These are phyloP conservation scores for Alloplasta piceator DNA, from an alignment of 2,888 invertebrate species.

Conservation along the genomic window DNA sequence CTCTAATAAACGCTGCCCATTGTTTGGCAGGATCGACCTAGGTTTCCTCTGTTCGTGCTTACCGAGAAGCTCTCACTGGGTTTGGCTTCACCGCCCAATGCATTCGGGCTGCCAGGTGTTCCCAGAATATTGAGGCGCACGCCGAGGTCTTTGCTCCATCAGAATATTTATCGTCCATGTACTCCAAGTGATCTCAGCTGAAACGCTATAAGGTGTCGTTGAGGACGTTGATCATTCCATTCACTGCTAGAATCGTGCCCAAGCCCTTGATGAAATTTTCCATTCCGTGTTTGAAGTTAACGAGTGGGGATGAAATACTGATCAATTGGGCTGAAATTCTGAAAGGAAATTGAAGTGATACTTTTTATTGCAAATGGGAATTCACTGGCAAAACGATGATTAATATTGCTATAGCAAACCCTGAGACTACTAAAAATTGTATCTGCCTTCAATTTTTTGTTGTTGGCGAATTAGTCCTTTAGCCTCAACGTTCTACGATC, in stretches of 20 bases:
- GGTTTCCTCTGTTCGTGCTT: constrained; percentile 31
- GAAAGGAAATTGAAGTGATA: no score
- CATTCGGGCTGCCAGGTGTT: constrained; percentile 26
- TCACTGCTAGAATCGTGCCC: background rate
- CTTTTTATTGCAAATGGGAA: no score
- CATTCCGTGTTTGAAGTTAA: background rate
- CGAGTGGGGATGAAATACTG: background rate
- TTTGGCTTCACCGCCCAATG: constrained; percentile 49
- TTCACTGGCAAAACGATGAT: no score
- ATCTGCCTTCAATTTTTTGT: no score
- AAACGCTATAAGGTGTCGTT: constrained; percentile 15
- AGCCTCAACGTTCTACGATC: background rate
- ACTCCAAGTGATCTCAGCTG: background rate
- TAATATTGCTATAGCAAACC: no score
- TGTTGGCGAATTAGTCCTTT: no score
- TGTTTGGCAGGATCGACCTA: constrained; percentile 70
- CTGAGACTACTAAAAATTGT: background rate
- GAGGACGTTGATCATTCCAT: background rate
- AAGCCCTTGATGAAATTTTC: background rate
- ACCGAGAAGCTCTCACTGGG: constrained; percentile 39
- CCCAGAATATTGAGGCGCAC: constrained; percentile 27
- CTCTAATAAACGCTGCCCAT: constrained; percentile 68
- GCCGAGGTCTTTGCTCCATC: constrained; percentile 20
- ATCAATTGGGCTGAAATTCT: no score
- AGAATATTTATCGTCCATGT: constrained; percentile 5